phyloP scores from a whole-genome alignment of 2,888 invertebrate species.

The Catocala fraxini region DNA sequence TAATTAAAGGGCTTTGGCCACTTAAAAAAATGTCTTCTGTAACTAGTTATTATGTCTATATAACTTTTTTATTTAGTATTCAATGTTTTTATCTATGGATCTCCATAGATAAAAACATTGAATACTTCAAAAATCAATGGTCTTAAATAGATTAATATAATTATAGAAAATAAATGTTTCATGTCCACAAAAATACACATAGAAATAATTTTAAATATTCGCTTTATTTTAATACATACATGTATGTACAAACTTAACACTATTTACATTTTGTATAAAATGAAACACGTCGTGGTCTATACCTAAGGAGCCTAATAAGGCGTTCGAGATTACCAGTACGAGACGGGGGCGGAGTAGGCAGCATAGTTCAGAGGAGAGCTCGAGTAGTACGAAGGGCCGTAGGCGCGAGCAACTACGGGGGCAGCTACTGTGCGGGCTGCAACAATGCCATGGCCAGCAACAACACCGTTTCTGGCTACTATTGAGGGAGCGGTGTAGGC shows the following conservation, averaged over 20 bases:
- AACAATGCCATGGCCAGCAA: slow-evolving; percentile 40
- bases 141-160: no score
- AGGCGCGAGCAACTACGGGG: slow-evolving; percentile 50
- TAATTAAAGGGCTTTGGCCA: no score
- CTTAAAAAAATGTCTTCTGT: no score
- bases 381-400: slow-evolving; percentile 49
- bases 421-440: slow-evolving; percentile 50
- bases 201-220: slow-evolving; percentile 24
- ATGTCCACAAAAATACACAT: slow-evolving; percentile 16
- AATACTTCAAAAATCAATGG: no score
- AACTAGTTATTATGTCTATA: no score
- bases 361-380: slow-evolving; percentile 61
- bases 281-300: slow-evolving; percentile 65
- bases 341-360: slow-evolving; percentile 74
- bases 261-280: slow-evolving; percentile 66
- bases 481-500: slow-evolving; percentile 35
- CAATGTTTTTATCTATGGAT: no score
- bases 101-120: no score
- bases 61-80: no score
- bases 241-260: slow-evolving; percentile 63
- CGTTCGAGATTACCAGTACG: slow-evolving; percentile 68
- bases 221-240: slow-evolving; percentile 40
- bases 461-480: slow-evolving; percentile 41
- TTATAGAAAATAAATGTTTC: no score
- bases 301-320: slow-evolving; percentile 43